Conservation (phyloP, 1,140 invertebrate genomes). For the Melanaphis sacchari region DNA sequence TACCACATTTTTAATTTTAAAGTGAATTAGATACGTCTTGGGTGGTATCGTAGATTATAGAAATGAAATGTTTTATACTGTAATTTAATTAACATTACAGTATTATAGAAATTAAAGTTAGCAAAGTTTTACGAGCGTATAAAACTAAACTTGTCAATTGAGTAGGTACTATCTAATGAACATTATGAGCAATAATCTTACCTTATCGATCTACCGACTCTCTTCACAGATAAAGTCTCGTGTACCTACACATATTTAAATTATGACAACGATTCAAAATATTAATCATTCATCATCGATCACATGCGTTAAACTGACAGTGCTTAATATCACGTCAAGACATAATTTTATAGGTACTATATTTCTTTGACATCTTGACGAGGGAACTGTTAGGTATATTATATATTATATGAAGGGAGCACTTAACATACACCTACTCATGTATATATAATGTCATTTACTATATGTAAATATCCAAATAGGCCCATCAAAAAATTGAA, state of each 20-base stretch:
- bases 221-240: neutral
- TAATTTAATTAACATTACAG: neutral
- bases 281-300: neutral
- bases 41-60: neutral
- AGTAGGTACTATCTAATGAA: neutral
- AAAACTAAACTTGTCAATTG: neutral
- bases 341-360: neutral
- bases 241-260: neutral
- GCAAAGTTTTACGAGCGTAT: neutral
- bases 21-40: neutral
- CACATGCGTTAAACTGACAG: neutral
- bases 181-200: neutral
- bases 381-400: neutral
- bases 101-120: neutral
- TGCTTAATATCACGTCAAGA: neutral
- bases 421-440: neutral
- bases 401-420: neutral
- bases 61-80: neutral
- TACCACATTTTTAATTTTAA: neutral
- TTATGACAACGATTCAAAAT: neutral
- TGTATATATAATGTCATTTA: neutral
- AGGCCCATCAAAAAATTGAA: neutral
- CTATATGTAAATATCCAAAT: no score
- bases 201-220: neutral
- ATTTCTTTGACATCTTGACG: neutral